Base-by-base conservation (phyloP, 2,797 vertebrate genomes). In the Alauda arvensis region DNA sequence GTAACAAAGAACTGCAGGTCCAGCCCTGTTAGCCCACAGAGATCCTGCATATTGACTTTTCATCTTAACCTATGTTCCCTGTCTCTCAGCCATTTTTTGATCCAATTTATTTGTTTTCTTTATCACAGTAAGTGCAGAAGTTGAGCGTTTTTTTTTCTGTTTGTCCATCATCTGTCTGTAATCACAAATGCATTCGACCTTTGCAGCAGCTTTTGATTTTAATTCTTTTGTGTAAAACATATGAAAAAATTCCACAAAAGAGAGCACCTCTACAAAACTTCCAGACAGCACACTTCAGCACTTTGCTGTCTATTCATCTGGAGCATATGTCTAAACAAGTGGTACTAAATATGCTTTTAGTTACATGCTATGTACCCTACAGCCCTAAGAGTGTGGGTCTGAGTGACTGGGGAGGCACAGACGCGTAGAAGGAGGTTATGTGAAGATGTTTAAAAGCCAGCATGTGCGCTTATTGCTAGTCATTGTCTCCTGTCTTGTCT, bases 391-490 rank as follows among this genome's bases (percentile, higher is more conserved):
- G 19, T 15, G 1, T 48, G 28, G 40, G 24, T 83, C 71, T 89
- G 66, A 1, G 4, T 66, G 75, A 67, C 63, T 68, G 78, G 11
- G 63, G 83, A 93, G 59, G 46, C 62, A 57, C n/a, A 57, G 62
- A 86, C 46, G 63, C 29, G 33, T 0, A 3, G 49, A 46, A 77
- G 17, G 71, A 78, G 29, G 31, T 51, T 51, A 15, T 77, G 40
- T 84, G 80, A 81, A 92, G 88, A 53, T 63, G 51, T 66, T 85
- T 83, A 65, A 90, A 90, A 93, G 88, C 49, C 88, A 87, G 39
- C 48, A 67, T 60, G 9, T 5, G 4, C 51, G 42, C 70, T 90
- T 88, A 81, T 81, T 87, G 28, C 63, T 31, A 33, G 57, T 15
- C 46, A 28, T 87, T 90, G 51, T 85, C 72, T 93, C 42, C 72